Evolutionary conservation across 1,140 invertebrate species (phyloP).

Genomic region (Cephus cinctus): DNA sequence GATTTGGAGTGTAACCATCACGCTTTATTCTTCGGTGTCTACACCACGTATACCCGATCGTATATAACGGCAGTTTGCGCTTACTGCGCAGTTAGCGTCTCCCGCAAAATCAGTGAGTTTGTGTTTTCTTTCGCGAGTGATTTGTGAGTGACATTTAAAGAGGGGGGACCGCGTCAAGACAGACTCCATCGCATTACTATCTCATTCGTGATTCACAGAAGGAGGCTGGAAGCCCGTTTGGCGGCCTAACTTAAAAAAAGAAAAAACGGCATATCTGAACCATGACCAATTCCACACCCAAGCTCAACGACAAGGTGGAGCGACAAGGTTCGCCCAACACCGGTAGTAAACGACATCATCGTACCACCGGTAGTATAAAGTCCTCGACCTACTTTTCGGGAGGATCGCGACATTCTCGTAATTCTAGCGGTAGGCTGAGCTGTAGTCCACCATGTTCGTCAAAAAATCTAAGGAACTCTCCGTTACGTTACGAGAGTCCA

Average conservation of each 20-base stretch:
- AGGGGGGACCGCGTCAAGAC: slow-evolving; percentile 1
- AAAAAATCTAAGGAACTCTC: slow-evolving; percentile 33
- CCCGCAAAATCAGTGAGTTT: slow-evolving; percentile 1
- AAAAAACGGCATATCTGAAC: slow-evolving; percentile 18
- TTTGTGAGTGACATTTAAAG: neutral
- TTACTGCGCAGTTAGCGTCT: slow-evolving; percentile 42
- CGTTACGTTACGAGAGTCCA: slow-evolving; percentile 32
- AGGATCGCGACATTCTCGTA: slow-evolving; percentile 28
- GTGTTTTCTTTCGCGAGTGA: slow-evolving; percentile 1
- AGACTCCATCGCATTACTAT: slow-evolving; percentile 5
- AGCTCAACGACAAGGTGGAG: slow-evolving; percentile 44
- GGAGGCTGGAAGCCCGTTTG: too few relatives aligned
- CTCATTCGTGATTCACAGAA: slow-evolving; percentile 6
- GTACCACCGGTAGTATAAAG: slow-evolving; percentile 12
- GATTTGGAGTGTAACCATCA: too few relatives aligned
- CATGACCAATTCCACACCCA: slow-evolving; percentile 53
- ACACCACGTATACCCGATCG: neutral
- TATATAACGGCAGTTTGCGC: slow-evolving; percentile 14
- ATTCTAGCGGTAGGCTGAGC: slow-evolving; percentile 28
- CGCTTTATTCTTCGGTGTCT: neutral
- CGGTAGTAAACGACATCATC: slow-evolving; percentile 30
- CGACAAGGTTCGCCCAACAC: slow-evolving; percentile 45
- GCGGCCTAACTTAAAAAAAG: slow-evolving; percentile 1
- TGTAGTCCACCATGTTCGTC: slow-evolving; percentile 35
- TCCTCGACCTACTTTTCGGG: slow-evolving; percentile 19